Evolutionary conservation across 2,888 invertebrate genomes (phyloP).

Genomic region (Drosophila maculinotata): DNA sequence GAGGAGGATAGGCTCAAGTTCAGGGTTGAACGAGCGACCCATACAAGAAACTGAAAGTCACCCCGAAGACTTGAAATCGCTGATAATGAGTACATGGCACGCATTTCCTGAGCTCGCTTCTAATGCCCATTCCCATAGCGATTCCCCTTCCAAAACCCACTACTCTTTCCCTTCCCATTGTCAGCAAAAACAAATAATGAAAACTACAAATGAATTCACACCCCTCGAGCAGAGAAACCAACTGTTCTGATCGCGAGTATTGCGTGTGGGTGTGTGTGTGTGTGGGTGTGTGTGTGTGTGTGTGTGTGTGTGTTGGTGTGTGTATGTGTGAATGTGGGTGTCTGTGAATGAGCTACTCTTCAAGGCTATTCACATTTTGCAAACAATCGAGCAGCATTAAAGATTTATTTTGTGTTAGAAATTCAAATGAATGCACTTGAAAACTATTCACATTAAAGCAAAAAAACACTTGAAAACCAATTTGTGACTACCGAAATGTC

Average conservation of each 20-base stretch:
- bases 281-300: constrained; percentile 11
- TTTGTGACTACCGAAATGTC: neutral
- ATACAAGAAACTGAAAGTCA: constrained; percentile 22
- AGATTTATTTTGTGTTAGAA: constrained; percentile 2
- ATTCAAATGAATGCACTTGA: constrained; percentile 27
- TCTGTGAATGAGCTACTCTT: constrained; percentile 3
- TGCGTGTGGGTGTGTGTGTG: constrained; percentile 10
- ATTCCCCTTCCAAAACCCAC: constrained; percentile 5
- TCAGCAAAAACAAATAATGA: constrained; percentile 68
- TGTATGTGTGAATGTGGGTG: constrained; percentile 6
- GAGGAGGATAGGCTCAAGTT: neutral
- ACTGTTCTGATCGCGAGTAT: constrained; percentile 36
- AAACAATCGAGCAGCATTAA: constrained; percentile 12
- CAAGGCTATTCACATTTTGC: constrained; percentile 17
- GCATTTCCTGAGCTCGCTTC: constrained; percentile 47
- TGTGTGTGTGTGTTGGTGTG: constrained; percentile 2
- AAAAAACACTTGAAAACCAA: too few relatives aligned
- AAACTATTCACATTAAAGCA: constrained; percentile 14
- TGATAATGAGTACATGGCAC: constrained; percentile 51
- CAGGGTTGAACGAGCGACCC: constrained; percentile 12
- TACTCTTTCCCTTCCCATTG: constrained; percentile 10
- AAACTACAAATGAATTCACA: constrained; percentile 76
- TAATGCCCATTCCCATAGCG: constrained; percentile 4
- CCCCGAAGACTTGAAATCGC: constrained; percentile 35
- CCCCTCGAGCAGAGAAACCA: constrained; percentile 43